A percentile compares a stretch with the other conserved stretches of the same genome.
These are phyloP conservation scores for Trissolcus basalis DNA, from an alignment of 1,140 invertebrate species.

Conservation along the genomic window DNA sequence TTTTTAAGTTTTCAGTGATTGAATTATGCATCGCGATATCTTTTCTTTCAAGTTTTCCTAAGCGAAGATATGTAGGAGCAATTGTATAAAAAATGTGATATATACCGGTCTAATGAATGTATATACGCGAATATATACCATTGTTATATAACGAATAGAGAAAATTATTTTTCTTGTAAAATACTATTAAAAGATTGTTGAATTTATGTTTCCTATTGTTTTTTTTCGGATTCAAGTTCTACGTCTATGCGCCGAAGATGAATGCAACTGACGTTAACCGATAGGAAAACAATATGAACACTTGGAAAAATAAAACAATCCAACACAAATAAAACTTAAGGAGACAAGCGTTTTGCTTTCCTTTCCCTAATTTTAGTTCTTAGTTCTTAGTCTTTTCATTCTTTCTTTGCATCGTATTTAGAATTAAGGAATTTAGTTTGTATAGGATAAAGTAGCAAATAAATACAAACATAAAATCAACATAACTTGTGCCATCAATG, in stretches of 20 bases:
- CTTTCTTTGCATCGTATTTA: conserved; percentile 1
- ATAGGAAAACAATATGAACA: neutral
- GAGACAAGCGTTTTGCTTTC: conserved; percentile 2
- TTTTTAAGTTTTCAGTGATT: neutral
- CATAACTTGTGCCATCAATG: neutral
- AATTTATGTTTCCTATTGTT: conserved; percentile 49
- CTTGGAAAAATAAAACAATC: neutral
- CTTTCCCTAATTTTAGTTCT: neutral
- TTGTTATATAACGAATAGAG: conserved; percentile 49
- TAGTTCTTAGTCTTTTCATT: conserved; percentile 6
- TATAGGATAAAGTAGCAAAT: neutral
- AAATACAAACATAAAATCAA: neutral
- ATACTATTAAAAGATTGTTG: conserved; percentile 63
- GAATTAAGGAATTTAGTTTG: conserved; percentile 3
- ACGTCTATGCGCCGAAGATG: neutral
- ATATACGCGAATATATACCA: conserved; percentile 53
- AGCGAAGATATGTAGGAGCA: conserved; percentile 16
- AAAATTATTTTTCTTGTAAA: conserved; percentile 71
- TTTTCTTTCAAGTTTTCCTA: conserved; percentile 7
- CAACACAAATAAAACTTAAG: neutral
- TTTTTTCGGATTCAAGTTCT: conserved; percentile 54
- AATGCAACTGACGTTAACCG: neutral
- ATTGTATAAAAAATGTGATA: conserved; percentile 71
- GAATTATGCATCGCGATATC: too few species aligned
- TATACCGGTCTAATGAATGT: conserved; percentile 61